Evolutionary conservation across 2,888 invertebrate species (phyloP), one percentile per base, ranked within the genome.

Genomic region (Coelogynopora nodosa): DNA sequence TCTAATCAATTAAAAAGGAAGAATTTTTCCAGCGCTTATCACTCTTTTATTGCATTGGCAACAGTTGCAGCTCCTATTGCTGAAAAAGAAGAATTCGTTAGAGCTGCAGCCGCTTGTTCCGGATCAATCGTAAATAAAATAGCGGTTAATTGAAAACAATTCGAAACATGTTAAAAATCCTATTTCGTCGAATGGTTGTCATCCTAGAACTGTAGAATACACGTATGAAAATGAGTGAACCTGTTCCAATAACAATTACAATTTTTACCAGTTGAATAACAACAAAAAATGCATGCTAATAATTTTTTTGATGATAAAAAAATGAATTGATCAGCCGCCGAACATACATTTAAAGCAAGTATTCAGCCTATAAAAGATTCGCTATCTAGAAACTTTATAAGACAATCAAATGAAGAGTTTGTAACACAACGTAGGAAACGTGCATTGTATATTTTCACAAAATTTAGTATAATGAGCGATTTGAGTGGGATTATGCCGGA

Each of bases 11-110:
- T 26, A 74, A 26, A 5, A 23, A 74, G 74, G 74, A 13, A 26
- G 74, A 13, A 23, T 74, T 74, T 74, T 74, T 26, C 74, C 27
- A 74, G 74, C 74, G 23, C 74, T n/a, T n/a, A n/a, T n/a, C n/a
- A n/a, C 74, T 74, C 74, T 74, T 74, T 74, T 74, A 74, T 74
- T 23, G 74, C 74, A 74, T 74, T 74, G 74, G 74, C 74, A 74
- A 74, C 74, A 26, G 74, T 26, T 26, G 74, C 74, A 74, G 74
- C 74, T 2, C 74, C 74, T 13, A 74, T 74, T 26, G n/a, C n/a
- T n/a, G n/a, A n/a, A n/a, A 26, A 13, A 13, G 74, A 5, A 74
- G 27, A 5, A 74, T 2, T 26, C 18, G 74, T 2, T n/a, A 26
- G 18, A 5, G 23, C 74, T 23, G 74, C 2, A 74, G 74, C 23